These are phyloP conservation scores for Scaptodrosophila latifasciaeformis DNA, from an alignment of 2,888 invertebrate species.

Conservation along the genomic window DNA sequence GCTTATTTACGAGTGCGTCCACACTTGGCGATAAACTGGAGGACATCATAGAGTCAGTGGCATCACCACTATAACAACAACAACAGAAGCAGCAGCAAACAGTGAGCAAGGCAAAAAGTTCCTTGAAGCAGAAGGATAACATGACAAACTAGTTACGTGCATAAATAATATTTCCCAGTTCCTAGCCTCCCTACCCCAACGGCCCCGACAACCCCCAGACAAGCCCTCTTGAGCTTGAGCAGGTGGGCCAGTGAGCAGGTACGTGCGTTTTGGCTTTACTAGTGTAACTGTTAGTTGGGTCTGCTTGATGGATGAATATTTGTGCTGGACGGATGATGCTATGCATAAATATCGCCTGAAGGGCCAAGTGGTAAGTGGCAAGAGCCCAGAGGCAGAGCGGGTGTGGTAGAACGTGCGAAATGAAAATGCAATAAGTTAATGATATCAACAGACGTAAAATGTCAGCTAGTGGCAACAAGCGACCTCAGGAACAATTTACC, in stretches of 20 bases:
- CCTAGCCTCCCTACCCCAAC: not conserved
- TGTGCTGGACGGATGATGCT: constrained; percentile 41
- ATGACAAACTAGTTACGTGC: constrained; percentile 66
- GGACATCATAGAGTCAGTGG: not conserved
- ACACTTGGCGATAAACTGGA: constrained; percentile 21
- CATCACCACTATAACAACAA: constrained; percentile 1
- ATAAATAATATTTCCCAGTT: constrained; percentile 56
- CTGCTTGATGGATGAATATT: constrained; percentile 56
- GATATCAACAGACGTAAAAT: constrained; percentile 43
- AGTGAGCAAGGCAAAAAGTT: constrained; percentile 6
- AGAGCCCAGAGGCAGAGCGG: constrained; percentile 13
- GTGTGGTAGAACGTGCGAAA: constrained; percentile 23
- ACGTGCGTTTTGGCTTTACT: constrained; percentile 4
- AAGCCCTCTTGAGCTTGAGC: too few species aligned
- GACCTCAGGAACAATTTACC: too few species aligned
- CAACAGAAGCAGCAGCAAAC: too few species aligned
- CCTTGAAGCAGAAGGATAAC: constrained; percentile 52
- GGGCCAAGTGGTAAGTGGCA: not conserved
- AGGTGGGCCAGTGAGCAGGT: not conserved
- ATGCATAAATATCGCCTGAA: constrained; percentile 55
- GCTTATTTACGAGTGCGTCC: constrained; percentile 13
- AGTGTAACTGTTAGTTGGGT: too few species aligned
- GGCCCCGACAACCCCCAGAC: too few species aligned
- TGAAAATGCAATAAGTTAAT: constrained; percentile 66
- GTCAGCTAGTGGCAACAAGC: too few species aligned